Base-by-base conservation (phyloP, 2,888 invertebrate species). In the Thysanoteuthis rhombus region DNA sequence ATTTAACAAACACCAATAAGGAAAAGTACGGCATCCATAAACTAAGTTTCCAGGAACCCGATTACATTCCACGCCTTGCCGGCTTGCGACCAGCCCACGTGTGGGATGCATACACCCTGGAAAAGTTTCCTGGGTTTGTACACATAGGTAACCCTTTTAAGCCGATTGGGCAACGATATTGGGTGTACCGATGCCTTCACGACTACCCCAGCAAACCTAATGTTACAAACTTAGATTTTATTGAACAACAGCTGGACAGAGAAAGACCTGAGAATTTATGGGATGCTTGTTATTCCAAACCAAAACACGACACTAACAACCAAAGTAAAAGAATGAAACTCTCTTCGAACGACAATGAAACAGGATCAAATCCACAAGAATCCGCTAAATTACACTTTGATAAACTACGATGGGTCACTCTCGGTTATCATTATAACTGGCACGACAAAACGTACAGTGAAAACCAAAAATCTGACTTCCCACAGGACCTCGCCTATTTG, bases 381-480 rank as follows among this genome's bases (percentile, higher is more conserved):
- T 1, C 28, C 32, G 25, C 25, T 32, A 58, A 58, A 58, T 90
- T 39, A 8, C 39, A 90, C 22, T 40, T 90, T 4, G 10, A 39
- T 19, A 96, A 95, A 93, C 94, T 99, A 95, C 97, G 99, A 95
- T 99, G 99, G 99, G 98, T 98, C 1, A 99, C 99, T 0, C 97
- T 99, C 75, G 99, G 99, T 32, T 99, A 99, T 97, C 99, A 99
- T 97, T 99, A 99, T 97, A 98, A 99, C 97, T 99, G 99, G 99
- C 98, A 99, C 96, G 98, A 98, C 93, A 99, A 99, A 98, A 98
- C 98, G 58, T 97, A 97, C 93, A 95, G 95, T 90, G 95, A 95
- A 93, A 95, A 95, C 40, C 94, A 95, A 52, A 93, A 96, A 32
- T 97, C 98, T 93, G 96, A 97, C 25, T 98, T 99, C 97, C 99